Evolutionary conservation across 2,888 invertebrate genomes (phyloP), one percentile per base, ranked within the genome.

Genomic region (Merodon equestris): DNA sequence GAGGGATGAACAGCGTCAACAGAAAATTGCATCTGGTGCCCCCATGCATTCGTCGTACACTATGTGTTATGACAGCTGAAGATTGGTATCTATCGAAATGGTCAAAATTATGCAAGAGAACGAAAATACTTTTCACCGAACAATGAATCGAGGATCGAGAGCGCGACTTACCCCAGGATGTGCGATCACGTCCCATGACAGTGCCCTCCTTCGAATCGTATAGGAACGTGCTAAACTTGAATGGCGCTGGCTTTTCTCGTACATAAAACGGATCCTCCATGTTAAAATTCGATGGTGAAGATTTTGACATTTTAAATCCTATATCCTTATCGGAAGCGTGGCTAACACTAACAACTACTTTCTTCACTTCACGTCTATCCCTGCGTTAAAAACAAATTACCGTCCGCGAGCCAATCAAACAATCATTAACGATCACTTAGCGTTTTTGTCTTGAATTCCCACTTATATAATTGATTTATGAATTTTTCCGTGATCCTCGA

Each of bases 141-240:
- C 40, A 5, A n/a, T 40, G 10, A 3, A 40, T 9, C 1, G 3
- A 40, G 12, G 40, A 10, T 40, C 10, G 40, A 17, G 14, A 40
- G 40, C n/a, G 10, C 36, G 53, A 87, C 92, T 92, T 88, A 94
- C 94, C 93, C 94, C 94, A 94, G 87, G 92, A 90, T 75, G 89
- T 87, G 14, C 90, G 89, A 50, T 92, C 91, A 57, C 93, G 90
- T 1, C 93, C 93, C 74, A 93, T 86, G 73, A 93, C 90, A 15
- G 91, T 92, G 45, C 92, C 91, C 36, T 92, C 91, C 57, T 90
- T 90, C 0, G 91, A 88, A 83, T 94, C 91, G 84, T 91, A 91
- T 14, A 92, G 67, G 83, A 89, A 89, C 72, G 83, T 83, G 3
- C 74, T 77, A 10, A 89, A 83, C 10, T 83, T 84, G 73, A 88